Evolutionary conservation across 2,797 vertebrate genomes (phyloP).

Genomic region (Prionace glauca): DNA sequence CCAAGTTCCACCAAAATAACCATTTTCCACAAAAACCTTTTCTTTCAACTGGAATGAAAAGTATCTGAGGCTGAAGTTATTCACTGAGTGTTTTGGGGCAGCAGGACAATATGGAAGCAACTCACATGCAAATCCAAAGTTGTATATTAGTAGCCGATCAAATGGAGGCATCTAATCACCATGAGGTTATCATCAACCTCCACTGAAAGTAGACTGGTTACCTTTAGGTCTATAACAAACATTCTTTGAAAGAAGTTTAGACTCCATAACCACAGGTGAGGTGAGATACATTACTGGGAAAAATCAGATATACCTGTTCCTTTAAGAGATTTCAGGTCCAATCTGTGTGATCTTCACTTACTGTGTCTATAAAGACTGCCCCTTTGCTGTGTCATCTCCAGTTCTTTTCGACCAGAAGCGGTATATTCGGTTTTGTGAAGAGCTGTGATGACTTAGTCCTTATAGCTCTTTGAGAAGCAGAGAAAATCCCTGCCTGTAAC

Average conservation of each 20-base stretch:
- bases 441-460: conserved; percentile 28
- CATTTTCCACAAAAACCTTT: neutral
- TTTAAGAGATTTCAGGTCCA: conserved; percentile 34
- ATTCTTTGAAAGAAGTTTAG: neutral
- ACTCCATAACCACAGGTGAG: conserved; percentile 10
- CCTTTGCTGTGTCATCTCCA: conserved; percentile 27
- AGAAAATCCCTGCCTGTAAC: conserved; percentile 32
- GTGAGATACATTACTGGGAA: conserved; percentile 21
- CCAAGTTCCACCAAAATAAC: neutral
- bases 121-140: neutral
- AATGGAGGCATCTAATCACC: neutral
- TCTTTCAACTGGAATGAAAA: neutral
- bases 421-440: conserved; percentile 25
- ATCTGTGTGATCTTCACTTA: conserved; percentile 35
- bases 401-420: conserved; percentile 31
- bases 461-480: conserved; percentile 22
- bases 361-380: conserved; percentile 35
- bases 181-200: neutral
- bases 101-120: neutral
- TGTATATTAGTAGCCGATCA: neutral
- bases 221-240: neutral
- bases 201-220: neutral
- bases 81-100: neutral
- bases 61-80: neutral
- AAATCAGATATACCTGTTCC: conserved; percentile 30